Base-by-base conservation (phyloP, 2,888 invertebrate genomes). In the Agrotis segetum region DNA sequence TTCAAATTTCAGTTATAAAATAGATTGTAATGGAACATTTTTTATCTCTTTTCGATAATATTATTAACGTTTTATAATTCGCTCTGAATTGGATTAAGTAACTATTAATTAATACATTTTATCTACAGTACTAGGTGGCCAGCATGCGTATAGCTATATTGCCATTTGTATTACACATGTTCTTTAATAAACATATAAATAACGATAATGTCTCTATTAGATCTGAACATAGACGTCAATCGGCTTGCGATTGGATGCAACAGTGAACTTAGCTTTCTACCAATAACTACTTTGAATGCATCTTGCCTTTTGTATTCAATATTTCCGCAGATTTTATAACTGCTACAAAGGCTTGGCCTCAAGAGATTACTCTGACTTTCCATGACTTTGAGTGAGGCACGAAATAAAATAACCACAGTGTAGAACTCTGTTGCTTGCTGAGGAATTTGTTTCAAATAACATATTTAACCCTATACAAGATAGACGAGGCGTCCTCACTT, bases 181-280 rank as follows among this genome's bases (percentile, higher is more conserved):
- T n/a, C n/a, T n/a, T n/a, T n/a, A n/a, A n/a, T n/a, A n/a, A n/a
- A n/a, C n/a, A n/a, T n/a, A n/a, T n/a, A n/a, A n/a, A n/a, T n/a
- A n/a, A n/a, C n/a, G n/a, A n/a, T n/a, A n/a, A n/a, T n/a, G n/a
- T n/a, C n/a, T n/a, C n/a, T n/a, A n/a, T n/a, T n/a, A n/a, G 29
- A 44, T 44, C 14, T 34, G 19, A 47, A 46, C 17, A 17, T 3
- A 19, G 14, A 55, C 24, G 47, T 24, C 24, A 71, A 40, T 24
- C 71, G 40, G 19, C 24, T 46, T 53, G 4, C 24, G 17, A 61
- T 71, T 61, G 19, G 7, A 49, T 47, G 40, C 52, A 61, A 13
- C 7, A 24, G 19, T 44, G 19, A 69, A 17, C 40, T 56, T 19
- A 49, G 6, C 16, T 1, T 19, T 17, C 9, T 17, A 3, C 14